Evolutionary conservation across 2,888 invertebrate species (phyloP), one percentile per base, ranked within the genome.

Genomic region (Hydrotaea diabolus): DNA sequence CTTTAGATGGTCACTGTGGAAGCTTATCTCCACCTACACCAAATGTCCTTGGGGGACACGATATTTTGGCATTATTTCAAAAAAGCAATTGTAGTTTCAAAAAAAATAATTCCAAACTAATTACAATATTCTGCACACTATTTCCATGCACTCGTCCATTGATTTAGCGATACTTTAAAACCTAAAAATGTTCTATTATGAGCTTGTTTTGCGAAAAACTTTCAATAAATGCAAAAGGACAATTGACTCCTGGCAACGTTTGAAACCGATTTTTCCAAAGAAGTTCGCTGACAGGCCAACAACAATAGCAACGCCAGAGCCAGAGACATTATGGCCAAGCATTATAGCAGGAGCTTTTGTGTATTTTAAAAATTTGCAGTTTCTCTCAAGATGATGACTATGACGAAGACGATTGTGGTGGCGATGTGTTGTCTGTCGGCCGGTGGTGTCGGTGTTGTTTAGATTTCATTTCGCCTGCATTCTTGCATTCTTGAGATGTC

Each of bases 401-500:
- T 36, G 64, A 8, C 15, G 64, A n/a, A 0, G 59, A 9, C 7
- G 21, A 23, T 46, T 11, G 43, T 66, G 39, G 13, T 69, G 69
- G 13, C 9, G 23, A 26, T 62, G n/a, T n/a, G n/a, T n/a, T n/a
- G n/a, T n/a, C n/a, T n/a, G 57, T 36, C 15, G 59, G 57, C 15
- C 46, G 36, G 3, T 4, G n/a, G 43, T 53, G 64, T 15, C 31
- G 64, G 46, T 69, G 69, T 69, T 69, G 69, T 66, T 39, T 21
- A 43, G 43, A 66, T 66, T 74, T 46, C 59, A 74, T 74, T 43
- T 62, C 69, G 72, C 74, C 77, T 59, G 64, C 79, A 82, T 85
- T 85, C 85, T 85, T 85, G 79, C 79, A 82, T 85, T 85, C 85
- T 85, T 85, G 79, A 85, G 85, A 85, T 82, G 85, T 85, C 85